Evolutionary conservation across 1,140 invertebrate genomes (phyloP).

Genomic region (Caenorhabditis remanei): DNA sequence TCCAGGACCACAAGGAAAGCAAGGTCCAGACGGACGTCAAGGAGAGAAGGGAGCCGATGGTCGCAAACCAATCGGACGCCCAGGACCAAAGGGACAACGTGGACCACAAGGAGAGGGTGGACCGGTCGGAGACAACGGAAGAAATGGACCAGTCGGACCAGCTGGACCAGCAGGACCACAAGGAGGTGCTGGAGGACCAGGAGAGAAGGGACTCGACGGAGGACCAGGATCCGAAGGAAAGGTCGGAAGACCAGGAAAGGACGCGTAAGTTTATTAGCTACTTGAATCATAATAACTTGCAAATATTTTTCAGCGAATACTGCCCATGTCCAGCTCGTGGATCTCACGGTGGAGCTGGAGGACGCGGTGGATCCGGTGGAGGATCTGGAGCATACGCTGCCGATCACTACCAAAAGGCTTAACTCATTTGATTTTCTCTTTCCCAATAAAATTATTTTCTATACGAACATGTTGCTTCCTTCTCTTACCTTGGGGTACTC

Average conservation of each 20-base stretch:
- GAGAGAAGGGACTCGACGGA: constrained; percentile 57
- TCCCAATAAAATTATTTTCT: constrained; percentile 1
- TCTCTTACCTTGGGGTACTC: constrained; percentile 13
- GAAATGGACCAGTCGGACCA: constrained; percentile 40
- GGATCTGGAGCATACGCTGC: constrained; percentile 24
- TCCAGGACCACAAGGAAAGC: constrained; percentile 70
- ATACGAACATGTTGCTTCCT: background rate
- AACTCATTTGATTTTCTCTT: background rate
- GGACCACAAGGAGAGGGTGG: constrained; percentile 61
- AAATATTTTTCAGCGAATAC: constrained; percentile 37
- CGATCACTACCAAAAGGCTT: constrained; percentile 44
- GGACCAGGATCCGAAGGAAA: constrained; percentile 58
- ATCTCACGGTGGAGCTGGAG: constrained; percentile 22
- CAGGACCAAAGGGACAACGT: constrained; percentile 69
- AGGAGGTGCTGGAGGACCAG: constrained; percentile 54
- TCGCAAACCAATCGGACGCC: constrained; percentile 66
- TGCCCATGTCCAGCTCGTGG: constrained; percentile 57
- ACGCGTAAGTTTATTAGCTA: background rate
- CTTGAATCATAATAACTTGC: no score
- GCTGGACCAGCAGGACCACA: constrained; percentile 54
- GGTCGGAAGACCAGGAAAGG: constrained; percentile 59
- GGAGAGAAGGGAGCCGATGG: constrained; percentile 67
- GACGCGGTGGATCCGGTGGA: constrained; percentile 28
- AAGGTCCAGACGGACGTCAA: constrained; percentile 62
- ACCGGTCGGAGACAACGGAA: constrained; percentile 47